Evolutionary conservation across 1,140 invertebrate species (phyloP), one percentile per base, ranked within the genome.

Genomic region (Dufourea novaeangliae): DNA sequence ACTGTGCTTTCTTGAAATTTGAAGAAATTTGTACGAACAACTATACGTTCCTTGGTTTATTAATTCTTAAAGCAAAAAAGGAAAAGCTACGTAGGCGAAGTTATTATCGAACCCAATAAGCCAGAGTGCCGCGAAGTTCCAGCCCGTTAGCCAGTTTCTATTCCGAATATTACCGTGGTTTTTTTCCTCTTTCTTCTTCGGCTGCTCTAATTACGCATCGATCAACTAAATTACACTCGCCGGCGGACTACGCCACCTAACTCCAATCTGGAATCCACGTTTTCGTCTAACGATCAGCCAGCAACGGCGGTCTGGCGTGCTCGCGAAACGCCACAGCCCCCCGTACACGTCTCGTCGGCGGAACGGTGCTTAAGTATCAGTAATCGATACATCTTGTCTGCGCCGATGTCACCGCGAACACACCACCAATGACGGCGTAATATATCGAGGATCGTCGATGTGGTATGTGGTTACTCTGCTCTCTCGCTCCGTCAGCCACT

Each of bases 321-420:
- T 32, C 3, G 32, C 4, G 14, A 29, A 74, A 66, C 61, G 50
- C 34, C 12, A 12, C 63, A 32, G 12, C 20, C 34, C 20, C 11
- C 22, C 64, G 22, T 32, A 17, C n/a, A n/a, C 54, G 34, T 20
- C 52, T 50, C 52, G 50, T 69, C 64, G 64, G 73, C 20, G 11
- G 41, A 46, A 14, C 61, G 54, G 32, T 69, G 66, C 73, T 76
- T 69, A 76, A 76, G 73, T 76, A 68, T 76, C 73, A 76, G 73
- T 69, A 76, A 76, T 76, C 73, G 73, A 76, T 76, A 76, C 73
- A 76, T 76, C 73, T 76, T 69, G 73, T 76, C 73, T 76, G 73
- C 73, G 73, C 54, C 66, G 73, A 69, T 76, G 73, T 76, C 73
- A 76, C 25, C 41, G 27, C 22, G 41, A 32, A 44, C 22, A 41